These are phyloP conservation scores for Chelonus formosanus DNA, from an alignment of 2,888 invertebrate genomes.

Conservation along the genomic window DNA sequence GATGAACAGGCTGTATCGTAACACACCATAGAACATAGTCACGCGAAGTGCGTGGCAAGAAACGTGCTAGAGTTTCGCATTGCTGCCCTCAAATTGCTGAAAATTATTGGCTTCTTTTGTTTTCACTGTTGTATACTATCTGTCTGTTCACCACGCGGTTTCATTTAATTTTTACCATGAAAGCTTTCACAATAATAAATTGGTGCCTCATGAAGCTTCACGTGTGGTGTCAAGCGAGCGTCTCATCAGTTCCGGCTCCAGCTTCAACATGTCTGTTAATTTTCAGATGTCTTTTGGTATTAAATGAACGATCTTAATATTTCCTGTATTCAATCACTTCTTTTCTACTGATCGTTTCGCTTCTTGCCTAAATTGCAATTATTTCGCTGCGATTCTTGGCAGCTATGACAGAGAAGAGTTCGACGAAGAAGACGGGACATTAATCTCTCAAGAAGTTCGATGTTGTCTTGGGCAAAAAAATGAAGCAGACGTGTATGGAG, in stretches of 20 bases:
- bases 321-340: slow-evolving; percentile 19
- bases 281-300: slow-evolving; percentile 12
- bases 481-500: slow-evolving; percentile 38
- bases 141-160: slow-evolving; percentile 48
- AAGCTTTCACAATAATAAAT: slow-evolving; percentile 13
- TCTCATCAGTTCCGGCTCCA: slow-evolving; percentile 31
- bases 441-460: not conserved
- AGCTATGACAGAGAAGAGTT: not conserved
- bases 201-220: slow-evolving; percentile 13
- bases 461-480: not conserved
- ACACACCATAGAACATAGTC: slow-evolving; percentile 18
- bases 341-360: not conserved
- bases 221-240: slow-evolving; percentile 32
- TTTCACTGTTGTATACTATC: slow-evolving; percentile 61
- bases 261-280: slow-evolving; percentile 16
- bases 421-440: not conserved
- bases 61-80: slow-evolving; percentile 56
- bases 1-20: not conserved
- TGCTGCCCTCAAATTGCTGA: slow-evolving; percentile 63
- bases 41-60: slow-evolving; percentile 25
- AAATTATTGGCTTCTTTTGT: slow-evolving; percentile 65
- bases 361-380: not conserved
- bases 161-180: slow-evolving; percentile 56
- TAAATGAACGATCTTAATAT: not conserved
- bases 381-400: not conserved